A percentile compares a stretch with the other conserved stretches of the same genome.
These are phyloP conservation scores for Triops cancriformis DNA, from an alignment of 1,140 invertebrate genomes.

Conservation along the genomic window DNA sequence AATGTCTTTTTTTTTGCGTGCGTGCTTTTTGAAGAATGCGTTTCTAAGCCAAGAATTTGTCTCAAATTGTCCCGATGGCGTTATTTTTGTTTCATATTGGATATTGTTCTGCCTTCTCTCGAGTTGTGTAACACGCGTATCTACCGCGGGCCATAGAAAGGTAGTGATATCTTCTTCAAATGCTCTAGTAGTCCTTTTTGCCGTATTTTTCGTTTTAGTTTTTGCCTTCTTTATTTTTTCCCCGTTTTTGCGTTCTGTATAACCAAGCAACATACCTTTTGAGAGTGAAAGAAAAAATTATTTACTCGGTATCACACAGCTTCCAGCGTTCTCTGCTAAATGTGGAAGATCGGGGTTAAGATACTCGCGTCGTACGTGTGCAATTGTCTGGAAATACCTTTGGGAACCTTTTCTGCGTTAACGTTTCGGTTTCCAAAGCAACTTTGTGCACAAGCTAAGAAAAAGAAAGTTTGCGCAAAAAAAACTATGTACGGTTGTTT, in stretches of 20 bases:
- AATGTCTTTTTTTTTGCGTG: background rate
- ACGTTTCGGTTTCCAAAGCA: background rate
- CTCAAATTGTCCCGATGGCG: slow-evolving; percentile 7
- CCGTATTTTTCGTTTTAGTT: background rate
- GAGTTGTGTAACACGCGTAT: slow-evolving; percentile 13
- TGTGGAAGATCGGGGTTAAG: background rate
- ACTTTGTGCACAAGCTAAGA: background rate
- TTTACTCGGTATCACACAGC: slow-evolving; percentile 13
- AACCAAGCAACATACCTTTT: slow-evolving; percentile 14
- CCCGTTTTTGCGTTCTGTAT: background rate
- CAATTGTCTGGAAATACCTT: slow-evolving; percentile 1
- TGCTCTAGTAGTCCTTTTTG: background rate
- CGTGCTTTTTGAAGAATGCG: background rate
- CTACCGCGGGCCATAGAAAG: slow-evolving; percentile 12
- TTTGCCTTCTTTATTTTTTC: background rate
- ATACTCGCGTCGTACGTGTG: slow-evolving; percentile 1
- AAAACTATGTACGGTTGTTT: slow-evolving; percentile 10
- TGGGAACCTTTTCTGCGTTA: background rate
- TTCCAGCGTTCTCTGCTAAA: slow-evolving; percentile 3
- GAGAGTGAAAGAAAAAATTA: background rate
- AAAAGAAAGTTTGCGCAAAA: background rate
- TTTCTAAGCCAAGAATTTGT: slow-evolving; percentile 7
- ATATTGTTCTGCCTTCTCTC: slow-evolving; percentile 4
- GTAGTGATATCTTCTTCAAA: slow-evolving; percentile 9
- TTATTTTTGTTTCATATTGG: slow-evolving; percentile 7